Conservation (phyloP, 1,140 invertebrate genomes). For the Rhagoletis zephyria region DNA sequence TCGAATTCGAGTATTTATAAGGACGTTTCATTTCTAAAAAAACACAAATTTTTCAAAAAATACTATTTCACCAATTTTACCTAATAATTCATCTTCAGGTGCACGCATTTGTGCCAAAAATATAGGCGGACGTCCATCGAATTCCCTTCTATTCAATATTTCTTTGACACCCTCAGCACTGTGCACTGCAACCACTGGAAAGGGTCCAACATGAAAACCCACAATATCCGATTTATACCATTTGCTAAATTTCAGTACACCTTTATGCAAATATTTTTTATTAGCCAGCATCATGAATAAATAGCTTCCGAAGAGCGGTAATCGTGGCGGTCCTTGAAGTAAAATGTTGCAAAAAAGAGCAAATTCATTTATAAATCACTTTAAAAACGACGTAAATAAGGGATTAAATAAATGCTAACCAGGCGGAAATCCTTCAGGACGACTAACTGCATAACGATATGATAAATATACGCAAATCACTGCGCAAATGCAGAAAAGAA, state of each 20-base stretch:
- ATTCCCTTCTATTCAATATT: conserved; percentile 71
- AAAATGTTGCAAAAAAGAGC: conserved; percentile 10
- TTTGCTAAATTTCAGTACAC: conserved; percentile 62
- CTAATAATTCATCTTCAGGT: conserved; percentile 55
- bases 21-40: too few relatives aligned
- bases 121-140: conserved; percentile 70
- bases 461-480: conserved; percentile 60
- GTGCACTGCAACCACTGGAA: conserved; percentile 69
- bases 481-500: conserved; percentile 60
- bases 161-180: conserved; percentile 71
- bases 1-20: too few relatives aligned
- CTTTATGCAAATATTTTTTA: conserved; percentile 69
- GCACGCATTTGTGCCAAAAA: conserved; percentile 61
- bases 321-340: conserved; percentile 64
- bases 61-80: not conserved
- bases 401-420: conserved; percentile 58
- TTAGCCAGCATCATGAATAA: conserved; percentile 68
- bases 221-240: conserved; percentile 74
- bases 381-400: conserved; percentile 13
- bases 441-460: conserved; percentile 63
- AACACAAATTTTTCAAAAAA: too few relatives aligned
- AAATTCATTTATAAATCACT: not conserved
- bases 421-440: conserved; percentile 66
- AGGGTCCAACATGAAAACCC: conserved; percentile 71
- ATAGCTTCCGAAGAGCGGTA: conserved; percentile 70